Evolutionary conservation across 2,888 invertebrate species (phyloP), one percentile per base, ranked within the genome.

Genomic region (Melieria picta): DNA sequence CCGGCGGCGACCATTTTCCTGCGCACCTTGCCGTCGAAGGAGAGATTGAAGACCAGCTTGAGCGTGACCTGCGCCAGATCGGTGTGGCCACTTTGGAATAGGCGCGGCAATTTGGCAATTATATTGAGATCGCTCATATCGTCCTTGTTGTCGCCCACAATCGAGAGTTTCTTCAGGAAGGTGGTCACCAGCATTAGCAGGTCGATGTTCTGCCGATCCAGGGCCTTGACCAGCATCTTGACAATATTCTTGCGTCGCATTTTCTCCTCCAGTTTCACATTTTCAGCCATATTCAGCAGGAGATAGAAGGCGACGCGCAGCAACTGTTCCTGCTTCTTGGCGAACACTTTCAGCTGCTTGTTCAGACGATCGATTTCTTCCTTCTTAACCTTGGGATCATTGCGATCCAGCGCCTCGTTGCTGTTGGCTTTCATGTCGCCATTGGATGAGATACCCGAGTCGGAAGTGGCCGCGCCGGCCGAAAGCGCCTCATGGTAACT

Each of bases 201-300:
- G 86, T 98, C 97, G 75, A 92, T 92, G 85, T 96, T 96, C 79
- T 94, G 94, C 75, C 98, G 90, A 80, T 97, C 97, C 84, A 99
- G 89, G 9, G 95, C 93, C 81, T 94, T 94, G 62, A 95, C 91
- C 55, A 98, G 89, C 88, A 97, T 91, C 55, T 93, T 93, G 4
- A 97, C 94, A 76, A 98, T 92, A 81, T 94, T 95, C 86, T 97
- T 94, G 81, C 96, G 95, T 46, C 95, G 92, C 95, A 99, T 99
- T 89, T 99, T 99, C 87, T 96, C 94, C 87, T 99, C 99, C 4
- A 98, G 94, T 85, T 94, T 94, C 7, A 95, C 91, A 88, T 98
- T 98, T 87, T 98, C 97, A 4, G 98, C 95, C 86, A 99, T 93
- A 86, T 99, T 99, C 65, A 98, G 88, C 69, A 99, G 88, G 83